Evolutionary conservation across 2,888 invertebrate species (phyloP), one percentile per base, ranked within the genome.

Genomic region (Ethmia dodecea): DNA sequence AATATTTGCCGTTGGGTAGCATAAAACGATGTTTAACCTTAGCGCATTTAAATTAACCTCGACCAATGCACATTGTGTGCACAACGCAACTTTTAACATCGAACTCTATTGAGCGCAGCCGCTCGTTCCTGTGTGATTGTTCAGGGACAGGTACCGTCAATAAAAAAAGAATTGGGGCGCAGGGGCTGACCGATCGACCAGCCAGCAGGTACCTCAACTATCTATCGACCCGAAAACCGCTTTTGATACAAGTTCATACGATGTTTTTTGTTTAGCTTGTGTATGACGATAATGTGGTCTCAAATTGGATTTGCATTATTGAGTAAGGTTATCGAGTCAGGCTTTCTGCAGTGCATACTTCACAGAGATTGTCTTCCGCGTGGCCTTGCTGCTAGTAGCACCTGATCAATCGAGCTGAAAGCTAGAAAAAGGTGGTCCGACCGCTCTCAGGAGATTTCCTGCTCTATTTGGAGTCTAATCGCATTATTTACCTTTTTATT

Each of bases 291-390:
- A 36, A 43, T 40, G 38, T 42, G 33, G 31, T 47, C 41, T 31
- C 35, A 51, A 60, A 59, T 60, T 45, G 49, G 57, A 60, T 61
- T 63, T 55, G 60, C 56, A 56, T 65, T 63, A 37, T 52, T 57
- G 60, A 64, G 69, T 70, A 76, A 73, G 76, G 73, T 75, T 67
- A 62, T 53, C 78, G 61, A 71, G 75, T 67, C 55, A 50, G 45
- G 60, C 60, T 68, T 68, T 66, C 63, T 66, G 59, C 50, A 52
- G 49, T 55, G 55, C 63, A 52, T 66, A 61, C n/a, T n/a, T n/a
- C 52, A 60, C 56, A 74, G 81, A 74, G 84, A 84, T 75, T 84
- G 84, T 80, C 75, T 84, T 86, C 84, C 84, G 84, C 55, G 60
- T 79, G 73, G 55, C 84, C 84, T 84, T 79, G 75, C 48, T 45